Evolutionary conservation across 2,113 vertebrate genomes (phyloP), one percentile per base, ranked within the genome.

Genomic region (Sardina pilchardus): DNA sequence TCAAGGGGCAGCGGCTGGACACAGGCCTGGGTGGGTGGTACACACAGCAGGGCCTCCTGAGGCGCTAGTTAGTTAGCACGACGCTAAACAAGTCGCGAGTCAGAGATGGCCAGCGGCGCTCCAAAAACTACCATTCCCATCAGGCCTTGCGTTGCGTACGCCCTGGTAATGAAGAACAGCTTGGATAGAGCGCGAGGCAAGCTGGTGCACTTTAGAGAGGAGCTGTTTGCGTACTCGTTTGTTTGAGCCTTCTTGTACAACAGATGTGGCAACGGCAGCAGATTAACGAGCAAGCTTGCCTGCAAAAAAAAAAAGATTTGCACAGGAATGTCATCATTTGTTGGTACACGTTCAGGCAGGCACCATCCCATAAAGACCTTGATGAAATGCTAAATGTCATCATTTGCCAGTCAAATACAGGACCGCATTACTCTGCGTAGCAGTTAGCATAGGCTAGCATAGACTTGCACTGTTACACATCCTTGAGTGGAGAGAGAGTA

Each of bases 11-110:
- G 63, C 8, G 63, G 87, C 84, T 86, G 83, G 53, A 50, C 44
- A 12, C 43, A 81, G 63, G 24, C 45, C 82, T 82, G 39, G 82
- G 87, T 82, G 39, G 82, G 87, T 85, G 86, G 82, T 82, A 86
- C 85, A 6, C 84, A 86, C 84, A 90, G 89, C 12, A 85, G 88
- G 67, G 89, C 82, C 83, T 83, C 85, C 30, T 75, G 67, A 75
- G 67, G 30, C 30, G 26, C 67, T 75, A 75, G 67, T 34, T 75
- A 75, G 30, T 75, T 34, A 75, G 63, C 63, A 71, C n/a, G 67
- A 75, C 12, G 30, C 30, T 75, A 3, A 75, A 75, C 30, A 75
- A 75, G 14, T 42, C 1, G 39, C 67, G 1, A 9, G 30, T 1
- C 67, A 36, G 30, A 16, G 67, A 36, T 36, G 10, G 30, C 53